Percentiles rank a stretch among this genome's conserved stretches.
phyloP scores from a whole-genome alignment of 1,140 invertebrate species.

The Micrasema minimum region DNA sequence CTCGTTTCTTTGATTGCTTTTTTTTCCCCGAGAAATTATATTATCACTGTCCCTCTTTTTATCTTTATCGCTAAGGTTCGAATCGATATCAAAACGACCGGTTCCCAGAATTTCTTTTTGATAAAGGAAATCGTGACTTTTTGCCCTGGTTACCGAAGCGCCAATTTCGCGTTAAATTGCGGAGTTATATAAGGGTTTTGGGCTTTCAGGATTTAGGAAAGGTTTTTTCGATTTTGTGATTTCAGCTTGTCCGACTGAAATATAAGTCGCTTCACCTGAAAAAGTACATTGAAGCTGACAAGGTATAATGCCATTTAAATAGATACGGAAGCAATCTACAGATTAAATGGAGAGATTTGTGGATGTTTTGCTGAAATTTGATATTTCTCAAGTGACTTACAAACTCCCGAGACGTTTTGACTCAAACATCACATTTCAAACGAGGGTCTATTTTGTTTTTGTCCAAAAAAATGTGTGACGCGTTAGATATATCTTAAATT shows the following conservation, averaged over 20 bases:
- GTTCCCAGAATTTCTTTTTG: not conserved
- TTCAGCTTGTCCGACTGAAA: conserved; percentile 12
- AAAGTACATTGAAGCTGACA: conserved; percentile 2
- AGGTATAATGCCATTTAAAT: not conserved
- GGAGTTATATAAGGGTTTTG: not conserved
- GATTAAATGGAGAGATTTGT: conserved; percentile 4
- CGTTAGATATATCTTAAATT: no score
- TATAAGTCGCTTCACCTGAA: conserved; percentile 13
- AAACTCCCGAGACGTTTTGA: no score
- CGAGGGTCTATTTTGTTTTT: no score
- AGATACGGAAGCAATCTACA: not conserved
- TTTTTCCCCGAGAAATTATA: conserved; percentile 23
- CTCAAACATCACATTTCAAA: no score
- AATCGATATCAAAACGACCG: conserved; percentile 4
- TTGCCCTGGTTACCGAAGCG: not conserved
- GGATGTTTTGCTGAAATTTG: no score
- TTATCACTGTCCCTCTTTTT: conserved; percentile 23
- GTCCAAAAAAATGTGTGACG: no score
- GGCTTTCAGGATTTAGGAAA: not conserved
- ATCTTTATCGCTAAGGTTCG: conserved; percentile 5
- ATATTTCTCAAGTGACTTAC: no score
- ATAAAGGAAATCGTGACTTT: not conserved
- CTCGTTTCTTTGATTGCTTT: conserved; percentile 28
- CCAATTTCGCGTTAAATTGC: not conserved
- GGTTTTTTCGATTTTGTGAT: conserved; percentile 27